Base-by-base conservation (phyloP, 2,888 invertebrate species). In the Macrostomum cliftonense region DNA sequence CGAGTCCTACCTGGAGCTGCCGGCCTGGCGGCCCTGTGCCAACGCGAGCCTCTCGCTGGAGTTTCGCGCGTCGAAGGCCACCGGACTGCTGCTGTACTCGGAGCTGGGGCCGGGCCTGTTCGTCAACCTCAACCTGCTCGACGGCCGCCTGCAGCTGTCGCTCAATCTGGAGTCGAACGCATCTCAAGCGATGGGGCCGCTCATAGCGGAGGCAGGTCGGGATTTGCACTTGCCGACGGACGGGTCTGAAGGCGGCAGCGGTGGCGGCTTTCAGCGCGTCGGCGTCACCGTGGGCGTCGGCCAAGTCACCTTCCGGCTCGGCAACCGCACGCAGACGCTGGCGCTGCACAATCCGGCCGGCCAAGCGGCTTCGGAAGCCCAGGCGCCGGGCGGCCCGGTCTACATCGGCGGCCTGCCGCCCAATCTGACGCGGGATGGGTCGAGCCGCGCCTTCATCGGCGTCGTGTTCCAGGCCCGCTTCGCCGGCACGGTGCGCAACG, bases 21-120 rank as follows among this genome's bases (percentile, higher is more conserved):
- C 45, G 17, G 45, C 45, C 11, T 45, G 45, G 45, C 19, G 14
- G 36, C 45, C 45, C 36, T 45, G 45, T n/a, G 36, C 36, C 36
- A 45, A 45, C 20, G 21, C 45, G 2, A 14, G 37, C 13, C 36
- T 45, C 7, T n/a, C 37, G n/a, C 36, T 45, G 17, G 36, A 45
- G 17, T 45, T 45, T 12, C n/a, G 38, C 7, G 38, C 38, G 16
- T 38, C 36, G 16, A 45, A 17, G 9, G 37, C 19, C 2, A 45
- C 16, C n/a, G 45, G 45, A 2, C 36, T 45, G 36, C n/a, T 45
- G 14, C 45, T 45, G 37, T 45, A 45, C 17, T 17, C 45, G 13
- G 45, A 45, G 45, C 36, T 16, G 9, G 28, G 28, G 28, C 28
- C 28, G 5, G 28, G 28, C 28, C 28, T 28, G 28, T 28, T 28